Base-by-base conservation (phyloP, 1,140 invertebrate species). In the Brachionus plicatilis region DNA sequence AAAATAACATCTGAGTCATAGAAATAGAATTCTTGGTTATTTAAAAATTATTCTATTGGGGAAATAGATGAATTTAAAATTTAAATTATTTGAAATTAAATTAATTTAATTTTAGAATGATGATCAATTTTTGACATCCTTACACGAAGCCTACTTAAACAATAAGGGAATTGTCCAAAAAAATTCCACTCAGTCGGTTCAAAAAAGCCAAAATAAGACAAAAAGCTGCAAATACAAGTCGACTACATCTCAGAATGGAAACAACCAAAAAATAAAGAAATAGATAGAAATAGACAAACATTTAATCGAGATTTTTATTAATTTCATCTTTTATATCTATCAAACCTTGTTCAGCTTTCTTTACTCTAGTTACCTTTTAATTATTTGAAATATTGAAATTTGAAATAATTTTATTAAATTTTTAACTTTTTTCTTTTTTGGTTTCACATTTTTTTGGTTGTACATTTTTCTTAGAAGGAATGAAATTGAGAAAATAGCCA, bases 141-240 rank as follows among this genome's bases (percentile, higher is more conserved):
- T 82, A 27, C 79, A 82, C 43, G 27, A 82, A 20, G 79, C 79
- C 17, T 82, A 82, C 50, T 76, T 76, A 50, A 76, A 47, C 24
- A 76, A 47, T 33, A 76, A 47, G 2, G 47, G 43, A 76, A 6
- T 29, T 8, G 20, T 9, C 9, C 53, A 60, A 20, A 60, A 60
- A 60, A 60, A 60, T 20, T 20, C n/a, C 1, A 27, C 53, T 60
- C 53, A 60, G n/a, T 60, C n/a, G 5, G 53, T 9, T 20, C 53
- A 20, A 17, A 24, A 24, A 24, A 27, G 53, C 8, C 53, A 60
- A 20, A 60, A 60, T 24, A 60, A 60, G 17, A 20, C 17, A 17
- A 60, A 60, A 20, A 60, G 53, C 53, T 60, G 53, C 20, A 60
- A 72, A 41, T 33, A 17, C 11, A 20, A 37, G 17, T 20, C 68